A percentile compares a stretch with the other conserved stretches of the same genome.
phyloP scores from a whole-genome alignment of 2,113 vertebrate genomes.

The Triplophysa siluroides region DNA sequence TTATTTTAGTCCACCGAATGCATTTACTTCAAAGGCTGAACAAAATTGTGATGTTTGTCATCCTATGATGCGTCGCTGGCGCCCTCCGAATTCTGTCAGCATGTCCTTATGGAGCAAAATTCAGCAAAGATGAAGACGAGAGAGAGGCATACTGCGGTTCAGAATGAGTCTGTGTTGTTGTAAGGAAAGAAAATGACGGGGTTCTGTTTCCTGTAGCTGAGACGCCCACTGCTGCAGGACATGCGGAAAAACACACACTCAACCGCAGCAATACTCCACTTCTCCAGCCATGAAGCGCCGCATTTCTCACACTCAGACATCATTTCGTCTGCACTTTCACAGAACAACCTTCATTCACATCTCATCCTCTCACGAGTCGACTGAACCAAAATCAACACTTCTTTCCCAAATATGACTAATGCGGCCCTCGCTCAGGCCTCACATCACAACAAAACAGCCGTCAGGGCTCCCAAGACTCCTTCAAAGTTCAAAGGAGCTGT shows the following conservation, averaged over 20 bases:
- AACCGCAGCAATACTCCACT: neutral
- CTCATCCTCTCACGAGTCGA: slow-evolving; percentile 61
- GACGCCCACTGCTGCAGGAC: slow-evolving; percentile 67
- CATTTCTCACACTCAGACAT: no score
- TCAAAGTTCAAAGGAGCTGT: slow-evolving; percentile 78
- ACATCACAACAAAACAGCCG: slow-evolving; percentile 74
- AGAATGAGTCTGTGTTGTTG: slow-evolving; percentile 65
- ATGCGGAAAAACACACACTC: slow-evolving; percentile 60
- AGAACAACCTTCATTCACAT: no score
- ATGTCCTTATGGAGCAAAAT: no score
- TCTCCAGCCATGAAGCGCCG: neutral
- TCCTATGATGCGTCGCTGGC: no score
- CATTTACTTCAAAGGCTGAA: no score
- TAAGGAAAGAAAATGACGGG: slow-evolving; percentile 68
- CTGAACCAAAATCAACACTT: slow-evolving; percentile 72
- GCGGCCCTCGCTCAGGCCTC: slow-evolving; percentile 59
- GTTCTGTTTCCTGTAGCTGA: slow-evolving; percentile 71
- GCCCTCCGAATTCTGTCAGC: neutral
- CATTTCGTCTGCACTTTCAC: no score
- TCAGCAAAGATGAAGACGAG: neutral
- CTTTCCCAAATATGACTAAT: slow-evolving; percentile 74
- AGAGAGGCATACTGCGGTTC: slow-evolving; percentile 46
- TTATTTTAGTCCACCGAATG: no score
- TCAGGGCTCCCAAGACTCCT: slow-evolving; percentile 74
- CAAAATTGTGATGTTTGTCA: no score